These are phyloP conservation scores for Arvicanthis niloticus DNA, from an alignment of 2,113 vertebrate species.

Conservation along the genomic window DNA sequence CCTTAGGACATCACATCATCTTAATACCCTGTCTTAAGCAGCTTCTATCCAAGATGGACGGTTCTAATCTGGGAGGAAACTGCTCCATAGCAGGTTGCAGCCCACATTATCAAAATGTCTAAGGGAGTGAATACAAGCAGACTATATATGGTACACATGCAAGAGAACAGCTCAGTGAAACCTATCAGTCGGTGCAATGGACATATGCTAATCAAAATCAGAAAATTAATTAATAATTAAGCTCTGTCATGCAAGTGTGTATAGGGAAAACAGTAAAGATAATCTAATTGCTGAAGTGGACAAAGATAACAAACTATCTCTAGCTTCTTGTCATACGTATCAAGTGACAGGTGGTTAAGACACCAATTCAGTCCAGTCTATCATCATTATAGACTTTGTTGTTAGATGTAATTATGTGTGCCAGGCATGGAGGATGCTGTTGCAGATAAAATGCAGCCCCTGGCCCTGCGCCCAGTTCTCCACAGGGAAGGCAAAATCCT, in stretches of 20 bases:
- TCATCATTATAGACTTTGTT: background rate
- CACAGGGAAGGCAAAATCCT: rapidly evolving
- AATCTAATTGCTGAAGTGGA: background rate
- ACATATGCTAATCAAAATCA: background rate
- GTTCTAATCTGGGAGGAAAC: background rate
- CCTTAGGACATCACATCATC: background rate
- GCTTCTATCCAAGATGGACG: background rate
- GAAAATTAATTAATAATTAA: background rate
- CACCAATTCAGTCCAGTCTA: background rate
- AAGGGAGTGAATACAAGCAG: background rate
- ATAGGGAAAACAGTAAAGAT: background rate
- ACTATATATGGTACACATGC: background rate
- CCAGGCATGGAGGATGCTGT: background rate
- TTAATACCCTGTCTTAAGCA: background rate
- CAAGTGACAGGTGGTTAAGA: background rate
- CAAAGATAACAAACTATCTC: background rate
- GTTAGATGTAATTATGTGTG: background rate
- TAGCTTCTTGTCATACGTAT: background rate
- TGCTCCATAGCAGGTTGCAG: background rate
- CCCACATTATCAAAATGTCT: background rate
- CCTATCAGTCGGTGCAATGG: background rate
- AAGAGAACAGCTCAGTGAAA: background rate
- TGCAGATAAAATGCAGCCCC: background rate
- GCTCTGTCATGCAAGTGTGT: background rate
- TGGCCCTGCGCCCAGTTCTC: background rate